Evolutionary conservation across 2,113 vertebrate genomes (phyloP), one percentile per base, ranked within the genome.

Genomic region (Chionodraco myersi): DNA sequence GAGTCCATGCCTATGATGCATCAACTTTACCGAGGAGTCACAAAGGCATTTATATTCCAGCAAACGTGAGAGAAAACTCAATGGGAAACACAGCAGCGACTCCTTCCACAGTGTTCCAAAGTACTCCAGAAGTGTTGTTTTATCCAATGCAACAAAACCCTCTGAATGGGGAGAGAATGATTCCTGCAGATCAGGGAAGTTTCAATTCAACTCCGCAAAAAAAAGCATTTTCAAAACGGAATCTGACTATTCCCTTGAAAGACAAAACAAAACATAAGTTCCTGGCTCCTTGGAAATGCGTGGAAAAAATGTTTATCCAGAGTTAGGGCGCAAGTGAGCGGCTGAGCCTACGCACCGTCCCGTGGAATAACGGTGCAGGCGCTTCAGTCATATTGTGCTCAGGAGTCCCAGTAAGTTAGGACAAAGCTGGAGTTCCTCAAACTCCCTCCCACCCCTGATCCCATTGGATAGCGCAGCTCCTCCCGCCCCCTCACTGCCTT

Each of bases 351-450:
- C 84, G 88, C 90, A 89, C 86, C 82, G 90, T 92, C 91, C 89
- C 82, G 84, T 79, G 81, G 81, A 92, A 91, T 93, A 94, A 93
- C 94, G 92, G 92, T 79, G 88, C 91, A 86, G 82, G 83, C 86
- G 91, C 93, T 89, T 72, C 92, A 82, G 85, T 91, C 93, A 93
- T 92, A 82, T 92, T 91, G 92, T 77, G 88, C 82, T 89, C 49
- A 79, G 89, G 61, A 90, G 91, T 86, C 85, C 70, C 87, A 86
- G 78, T 86, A 91, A 95, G 67, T 94, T 93, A 72, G 92, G 89
- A 94, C 94, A 95, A 95, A 94, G 93, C 94, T 86, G 86, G 80
- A 94, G 90, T 88, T 90, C 71, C 47, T 58, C 78, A 80, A 89
- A 85, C 87, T 90, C 93, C 94, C 92, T 92, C 95, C 94, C 92